Evolutionary conservation across 1,140 invertebrate species (phyloP).

Genomic region (Paracyclopina nana): DNA sequence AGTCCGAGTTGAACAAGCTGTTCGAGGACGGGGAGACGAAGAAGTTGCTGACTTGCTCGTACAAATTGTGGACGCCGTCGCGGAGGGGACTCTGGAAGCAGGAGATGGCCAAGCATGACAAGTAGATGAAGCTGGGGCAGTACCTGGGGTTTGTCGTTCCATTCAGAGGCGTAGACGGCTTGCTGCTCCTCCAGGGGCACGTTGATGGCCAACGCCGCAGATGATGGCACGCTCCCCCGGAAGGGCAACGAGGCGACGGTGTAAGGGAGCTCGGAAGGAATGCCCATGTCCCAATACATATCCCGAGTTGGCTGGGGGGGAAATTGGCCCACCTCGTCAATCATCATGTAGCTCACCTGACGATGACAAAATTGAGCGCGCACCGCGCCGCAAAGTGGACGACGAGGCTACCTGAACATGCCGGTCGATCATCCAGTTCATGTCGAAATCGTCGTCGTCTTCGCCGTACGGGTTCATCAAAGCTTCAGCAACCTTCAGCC

Average conservation of each 20-base stretch:
- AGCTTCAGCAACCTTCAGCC: slow-evolving; percentile 53
- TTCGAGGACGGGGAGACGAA: too few species aligned
- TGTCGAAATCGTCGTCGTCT: slow-evolving; percentile 62
- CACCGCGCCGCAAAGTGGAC: slow-evolving; percentile 16
- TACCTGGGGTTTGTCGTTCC: too few species aligned
- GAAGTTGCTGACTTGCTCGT: too few species aligned
- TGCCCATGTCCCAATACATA: slow-evolving; percentile 28
- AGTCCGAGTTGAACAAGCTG: too few species aligned
- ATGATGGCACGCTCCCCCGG: not conserved
- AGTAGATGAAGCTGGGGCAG: too few species aligned
- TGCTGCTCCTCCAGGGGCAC: too few species aligned
- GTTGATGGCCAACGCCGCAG: too few species aligned
- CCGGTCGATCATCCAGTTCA: slow-evolving; percentile 58
- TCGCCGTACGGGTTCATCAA: slow-evolving; percentile 72
- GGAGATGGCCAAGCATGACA: too few species aligned
- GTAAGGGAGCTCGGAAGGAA: slow-evolving; percentile 26
- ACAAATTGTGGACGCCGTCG: too few species aligned
- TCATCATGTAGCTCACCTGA: slow-evolving; percentile 49
- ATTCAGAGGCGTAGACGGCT: too few species aligned
- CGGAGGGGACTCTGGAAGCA: too few species aligned
- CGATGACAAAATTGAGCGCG: slow-evolving; percentile 21
- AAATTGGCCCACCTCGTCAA: slow-evolving; percentile 70
- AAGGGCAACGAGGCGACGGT: slow-evolving; percentile 21
- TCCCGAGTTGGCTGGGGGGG: slow-evolving; percentile 23
- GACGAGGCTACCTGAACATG: slow-evolving; percentile 50